These are phyloP conservation scores for Patiria pectinifera DNA, from an alignment of 53 echinoderm and acorn worm genomes.

Conservation along the genomic window DNA sequence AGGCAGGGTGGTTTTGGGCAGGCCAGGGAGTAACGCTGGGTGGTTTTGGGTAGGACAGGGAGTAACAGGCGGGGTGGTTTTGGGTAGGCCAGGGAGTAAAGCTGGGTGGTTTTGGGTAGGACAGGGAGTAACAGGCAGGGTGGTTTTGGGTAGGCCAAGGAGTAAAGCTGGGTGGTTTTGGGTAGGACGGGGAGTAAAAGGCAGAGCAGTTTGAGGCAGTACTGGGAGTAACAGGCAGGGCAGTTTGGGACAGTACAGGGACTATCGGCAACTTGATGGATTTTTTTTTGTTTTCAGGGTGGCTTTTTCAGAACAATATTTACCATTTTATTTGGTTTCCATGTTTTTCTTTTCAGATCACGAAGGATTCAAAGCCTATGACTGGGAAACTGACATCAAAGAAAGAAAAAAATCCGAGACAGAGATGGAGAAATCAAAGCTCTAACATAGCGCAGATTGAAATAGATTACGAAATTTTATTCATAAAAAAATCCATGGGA, in stretches of 20 bases:
- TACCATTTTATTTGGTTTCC: background rate
- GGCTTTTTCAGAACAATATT: too few species aligned
- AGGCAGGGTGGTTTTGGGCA: background rate
- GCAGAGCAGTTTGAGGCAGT: background rate
- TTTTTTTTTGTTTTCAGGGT: too few species aligned
- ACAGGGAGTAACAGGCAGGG: too few species aligned
- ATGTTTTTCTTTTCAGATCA: slow-evolving; percentile 58
- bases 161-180: too few species aligned
- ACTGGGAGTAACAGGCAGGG: background rate
- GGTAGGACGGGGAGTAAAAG: background rate
- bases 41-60: too few species aligned
- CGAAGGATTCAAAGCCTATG: slow-evolving; percentile 49
- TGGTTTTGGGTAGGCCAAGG: too few species aligned
- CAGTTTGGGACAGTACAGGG: background rate
- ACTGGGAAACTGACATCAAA: slow-evolving; percentile 65
- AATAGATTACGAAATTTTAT: background rate
- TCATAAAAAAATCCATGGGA: slow-evolving; percentile 1
- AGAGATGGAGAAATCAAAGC: slow-evolving; percentile 52
- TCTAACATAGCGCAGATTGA: background rate
- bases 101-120: too few species aligned
- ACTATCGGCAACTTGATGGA: background rate
- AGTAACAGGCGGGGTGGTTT: too few species aligned
- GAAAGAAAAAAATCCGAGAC: slow-evolving; percentile 4
- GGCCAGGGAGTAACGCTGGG: background rate
- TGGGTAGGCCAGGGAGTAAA: too few species aligned